Evolutionary conservation across 1,140 invertebrate species (phyloP).

Genomic region (Saccostrea cuccullata): DNA sequence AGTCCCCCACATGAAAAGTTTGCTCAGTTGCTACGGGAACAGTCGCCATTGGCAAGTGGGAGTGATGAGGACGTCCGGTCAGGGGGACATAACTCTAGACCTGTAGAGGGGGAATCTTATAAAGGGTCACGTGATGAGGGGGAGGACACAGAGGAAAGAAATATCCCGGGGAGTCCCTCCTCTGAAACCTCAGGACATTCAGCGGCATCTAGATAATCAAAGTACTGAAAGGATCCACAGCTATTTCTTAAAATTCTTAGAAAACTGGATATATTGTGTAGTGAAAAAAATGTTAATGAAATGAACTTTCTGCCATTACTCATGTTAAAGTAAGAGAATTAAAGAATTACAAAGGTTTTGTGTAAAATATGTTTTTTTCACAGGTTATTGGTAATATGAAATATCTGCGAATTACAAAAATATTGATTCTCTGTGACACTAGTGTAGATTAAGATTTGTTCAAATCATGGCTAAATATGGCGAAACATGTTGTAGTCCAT

Average conservation of each 20-base stretch:
- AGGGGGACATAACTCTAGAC: too few species aligned
- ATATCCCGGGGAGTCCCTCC: neutral
- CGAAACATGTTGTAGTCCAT: too few species aligned
- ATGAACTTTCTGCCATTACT: too few species aligned
- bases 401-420: too few species aligned
- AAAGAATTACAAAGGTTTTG: neutral
- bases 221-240: neutral
- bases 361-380: too few species aligned
- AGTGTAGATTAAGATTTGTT: too few species aligned
- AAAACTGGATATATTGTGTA: too few species aligned
- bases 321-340: neutral
- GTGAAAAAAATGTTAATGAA: too few species aligned
- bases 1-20: slow-evolving; percentile 27
- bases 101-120: neutral
- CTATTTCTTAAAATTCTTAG: neutral
- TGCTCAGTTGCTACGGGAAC: slow-evolving; percentile 5
- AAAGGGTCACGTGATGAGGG: neutral
- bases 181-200: slow-evolving; percentile 18
- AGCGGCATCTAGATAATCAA: slow-evolving; percentile 34
- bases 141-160: neutral
- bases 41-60: neutral
- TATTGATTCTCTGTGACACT: too few species aligned
- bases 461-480: too few species aligned
- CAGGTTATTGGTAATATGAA: too few species aligned
- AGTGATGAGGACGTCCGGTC: neutral